These are phyloP conservation scores for Dendropsophus ebraccatus DNA, from an alignment of 2,113 vertebrate species.

Conservation along the genomic window DNA sequence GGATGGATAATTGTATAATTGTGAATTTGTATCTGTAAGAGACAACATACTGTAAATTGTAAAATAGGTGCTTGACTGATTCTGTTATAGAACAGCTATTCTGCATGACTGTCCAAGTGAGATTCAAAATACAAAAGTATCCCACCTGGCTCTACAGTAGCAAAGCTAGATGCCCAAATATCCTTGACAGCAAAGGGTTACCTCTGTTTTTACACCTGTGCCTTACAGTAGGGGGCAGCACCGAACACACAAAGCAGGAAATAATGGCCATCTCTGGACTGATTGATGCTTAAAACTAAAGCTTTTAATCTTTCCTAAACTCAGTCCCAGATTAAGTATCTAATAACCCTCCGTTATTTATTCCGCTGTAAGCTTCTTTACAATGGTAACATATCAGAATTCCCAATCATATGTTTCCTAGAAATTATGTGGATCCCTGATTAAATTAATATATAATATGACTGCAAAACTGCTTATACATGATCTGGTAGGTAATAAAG, in stretches of 20 bases:
- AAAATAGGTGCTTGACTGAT: too few relatives aligned
- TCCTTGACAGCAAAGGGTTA: background rate
- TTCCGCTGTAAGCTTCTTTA: slow-evolving; percentile 69
- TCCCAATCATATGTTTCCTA: slow-evolving; percentile 67
- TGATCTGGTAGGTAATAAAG: slow-evolving; percentile 67
- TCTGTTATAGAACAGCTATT: too few relatives aligned
- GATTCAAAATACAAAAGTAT: background rate
- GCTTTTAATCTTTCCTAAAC: slow-evolving; percentile 65
- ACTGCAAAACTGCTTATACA: slow-evolving; percentile 62
- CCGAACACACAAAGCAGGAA: slow-evolving; percentile 23
- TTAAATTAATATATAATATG: slow-evolving; percentile 64
- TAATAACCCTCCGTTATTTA: slow-evolving; percentile 56
- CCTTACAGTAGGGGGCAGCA: background rate
- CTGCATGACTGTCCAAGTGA: background rate
- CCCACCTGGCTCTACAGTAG: background rate
- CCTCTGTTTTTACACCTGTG: background rate
- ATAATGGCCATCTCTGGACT: background rate
- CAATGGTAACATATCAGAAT: slow-evolving; percentile 66
- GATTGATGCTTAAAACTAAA: slow-evolving; percentile 57
- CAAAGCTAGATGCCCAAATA: background rate
- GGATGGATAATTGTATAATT: too few relatives aligned
- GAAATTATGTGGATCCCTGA: slow-evolving; percentile 65
- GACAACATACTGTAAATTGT: too few relatives aligned
- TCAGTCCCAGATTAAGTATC: slow-evolving; percentile 61
- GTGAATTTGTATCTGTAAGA: too few relatives aligned